phyloP scores from a whole-genome alignment of 2,888 invertebrate genomes.

The Troilus luridus region DNA sequence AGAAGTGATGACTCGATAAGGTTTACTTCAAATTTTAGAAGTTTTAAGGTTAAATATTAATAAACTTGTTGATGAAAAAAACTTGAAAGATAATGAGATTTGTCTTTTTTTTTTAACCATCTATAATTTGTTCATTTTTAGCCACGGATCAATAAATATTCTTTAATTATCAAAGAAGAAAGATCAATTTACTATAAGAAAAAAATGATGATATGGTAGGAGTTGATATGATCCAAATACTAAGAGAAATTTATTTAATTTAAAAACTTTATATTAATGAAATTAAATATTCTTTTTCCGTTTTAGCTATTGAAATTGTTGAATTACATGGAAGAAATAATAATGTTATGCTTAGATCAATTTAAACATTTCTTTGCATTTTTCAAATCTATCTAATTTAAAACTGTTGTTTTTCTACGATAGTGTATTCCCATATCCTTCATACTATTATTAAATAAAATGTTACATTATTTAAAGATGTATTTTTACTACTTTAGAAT shows the following conservation, averaged over 20 bases:
- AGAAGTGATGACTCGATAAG: background rate
- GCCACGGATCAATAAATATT: background rate
- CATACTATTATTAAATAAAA: background rate
- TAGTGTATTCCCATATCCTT: background rate
- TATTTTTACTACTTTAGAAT: conserved; percentile 18
- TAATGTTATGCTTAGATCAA: background rate
- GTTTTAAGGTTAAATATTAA: background rate
- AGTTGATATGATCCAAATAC: too few species aligned
- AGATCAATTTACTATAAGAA: too few species aligned
- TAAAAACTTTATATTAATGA: background rate
- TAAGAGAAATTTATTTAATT: background rate
- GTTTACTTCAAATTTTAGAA: background rate
- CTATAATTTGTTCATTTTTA: background rate
- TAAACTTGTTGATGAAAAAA: background rate
- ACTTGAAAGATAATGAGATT: background rate
- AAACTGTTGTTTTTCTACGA: background rate
- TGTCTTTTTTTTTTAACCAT: background rate
- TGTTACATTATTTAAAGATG: background rate
- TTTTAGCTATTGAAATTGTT: background rate
- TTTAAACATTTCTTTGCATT: background rate
- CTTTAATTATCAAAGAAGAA: too few species aligned
- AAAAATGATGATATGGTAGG: too few species aligned
- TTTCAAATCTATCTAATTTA: background rate
- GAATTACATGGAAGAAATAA: background rate
- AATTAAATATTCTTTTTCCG: background rate